A percentile compares a stretch with the other conserved stretches of the same genome.
These are phyloP conservation scores for Mylabris phalerata DNA, from an alignment of 1,140 invertebrate species.

Conservation along the genomic window DNA sequence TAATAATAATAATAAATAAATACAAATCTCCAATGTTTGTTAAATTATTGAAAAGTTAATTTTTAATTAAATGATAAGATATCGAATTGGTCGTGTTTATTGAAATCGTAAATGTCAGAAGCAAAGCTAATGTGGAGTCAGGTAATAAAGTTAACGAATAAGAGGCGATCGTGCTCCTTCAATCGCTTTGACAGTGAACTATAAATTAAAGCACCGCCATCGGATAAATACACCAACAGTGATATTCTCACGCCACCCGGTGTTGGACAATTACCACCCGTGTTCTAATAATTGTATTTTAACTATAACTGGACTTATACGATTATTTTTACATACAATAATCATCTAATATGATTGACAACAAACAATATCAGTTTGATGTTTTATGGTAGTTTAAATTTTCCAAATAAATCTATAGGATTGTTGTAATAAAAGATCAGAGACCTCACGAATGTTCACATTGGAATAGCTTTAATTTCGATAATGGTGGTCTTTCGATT, in stretches of 20 bases:
- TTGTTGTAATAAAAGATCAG: background rate
- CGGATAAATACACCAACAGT: slow-evolving; percentile 14
- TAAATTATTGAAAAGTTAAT: too few relatives aligned
- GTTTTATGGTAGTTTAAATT: too few relatives aligned
- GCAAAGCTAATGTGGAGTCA: background rate
- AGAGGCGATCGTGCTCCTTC: slow-evolving; percentile 2
- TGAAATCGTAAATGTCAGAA: slow-evolving; percentile 9
- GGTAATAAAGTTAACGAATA: slow-evolving; percentile 11
- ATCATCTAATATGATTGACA: too few relatives aligned
- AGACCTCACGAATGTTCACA: too few relatives aligned
- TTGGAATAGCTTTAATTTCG: background rate
- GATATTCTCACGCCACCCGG: slow-evolving; percentile 21
- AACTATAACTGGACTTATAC: slow-evolving; percentile 10
- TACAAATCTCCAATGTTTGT: too few relatives aligned
- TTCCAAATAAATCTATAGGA: background rate
- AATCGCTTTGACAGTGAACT: slow-evolving; percentile 11
- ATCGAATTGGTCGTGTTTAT: slow-evolving; percentile 6
- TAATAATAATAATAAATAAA: too few relatives aligned
- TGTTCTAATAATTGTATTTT: slow-evolving; percentile 22
- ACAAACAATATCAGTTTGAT: too few relatives aligned
- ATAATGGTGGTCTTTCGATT: too few relatives aligned
- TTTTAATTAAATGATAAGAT: slow-evolving; percentile 10
- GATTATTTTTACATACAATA: background rate
- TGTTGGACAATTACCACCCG: slow-evolving; percentile 24
- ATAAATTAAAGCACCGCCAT: slow-evolving; percentile 22